These are phyloP conservation scores for Ceratoteleas bidentatus DNA, from an alignment of 1,140 invertebrate genomes.

Conservation along the genomic window DNA sequence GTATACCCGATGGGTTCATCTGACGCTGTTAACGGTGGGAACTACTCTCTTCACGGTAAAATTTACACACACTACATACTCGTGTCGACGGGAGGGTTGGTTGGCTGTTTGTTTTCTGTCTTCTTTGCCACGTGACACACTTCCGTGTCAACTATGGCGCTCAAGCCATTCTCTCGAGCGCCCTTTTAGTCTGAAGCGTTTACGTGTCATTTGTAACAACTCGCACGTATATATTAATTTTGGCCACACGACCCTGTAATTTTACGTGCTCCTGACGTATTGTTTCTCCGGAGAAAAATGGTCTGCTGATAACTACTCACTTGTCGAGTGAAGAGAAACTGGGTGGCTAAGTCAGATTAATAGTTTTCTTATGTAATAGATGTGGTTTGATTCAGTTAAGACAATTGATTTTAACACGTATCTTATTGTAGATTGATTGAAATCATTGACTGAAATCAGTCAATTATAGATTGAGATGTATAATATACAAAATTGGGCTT, in stretches of 20 bases:
- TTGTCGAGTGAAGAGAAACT: no score
- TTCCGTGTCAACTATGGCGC: constrained; percentile 51
- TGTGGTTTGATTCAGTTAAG: no score
- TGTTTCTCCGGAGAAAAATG: no score
- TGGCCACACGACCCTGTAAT: constrained; percentile 10
- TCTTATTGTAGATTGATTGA: no score
- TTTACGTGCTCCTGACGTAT: constrained; percentile 15
- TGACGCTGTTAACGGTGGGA: constrained; percentile 83
- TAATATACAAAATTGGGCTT: no score
- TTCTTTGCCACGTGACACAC: constrained; percentile 66
- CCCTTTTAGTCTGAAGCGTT: constrained; percentile 29
- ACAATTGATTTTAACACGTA: no score
- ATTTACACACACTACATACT: constrained; percentile 70
- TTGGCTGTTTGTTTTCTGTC: constrained; percentile 72
- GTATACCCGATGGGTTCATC: constrained; percentile 84
- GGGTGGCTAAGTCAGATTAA: no score
- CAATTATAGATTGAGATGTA: no score
- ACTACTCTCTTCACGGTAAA: constrained; percentile 78
- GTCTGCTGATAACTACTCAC: no score
- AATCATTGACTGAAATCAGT: no score
- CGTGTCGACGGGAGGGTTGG: constrained; percentile 69
- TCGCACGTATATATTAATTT: constrained; percentile 46
- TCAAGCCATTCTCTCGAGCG: constrained; percentile 52
- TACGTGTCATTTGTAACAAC: constrained; percentile 54
- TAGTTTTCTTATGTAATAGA: no score